phyloP scores from a whole-genome alignment of 2,113 vertebrate species.

The Eudyptes chrysolophus region DNA sequence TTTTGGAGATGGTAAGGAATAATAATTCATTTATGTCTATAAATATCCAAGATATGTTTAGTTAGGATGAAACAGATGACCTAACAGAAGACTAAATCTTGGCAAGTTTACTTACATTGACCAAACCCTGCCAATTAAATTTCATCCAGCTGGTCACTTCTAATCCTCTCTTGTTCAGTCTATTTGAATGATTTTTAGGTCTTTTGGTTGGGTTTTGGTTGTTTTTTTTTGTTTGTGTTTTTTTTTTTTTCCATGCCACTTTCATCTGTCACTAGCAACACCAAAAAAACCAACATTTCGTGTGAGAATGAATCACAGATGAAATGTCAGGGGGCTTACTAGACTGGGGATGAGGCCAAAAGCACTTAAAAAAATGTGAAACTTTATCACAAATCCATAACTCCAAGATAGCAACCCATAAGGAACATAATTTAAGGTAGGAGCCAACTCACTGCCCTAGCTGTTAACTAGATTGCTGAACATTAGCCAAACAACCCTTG shows the following conservation, averaged over 20 bases:
- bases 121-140: constrained; percentile 70
- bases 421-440: constrained; percentile 16
- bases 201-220: neutral
- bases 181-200: constrained; percentile 63
- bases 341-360: constrained; percentile 36
- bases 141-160: constrained; percentile 68
- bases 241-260: neutral
- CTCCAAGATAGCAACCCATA: constrained; percentile 8
- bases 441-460: neutral
- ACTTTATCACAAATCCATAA: constrained; percentile 21
- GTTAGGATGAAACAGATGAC: constrained; percentile 75
- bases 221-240: too few relatives aligned
- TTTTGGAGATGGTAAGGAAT: constrained; percentile 66
- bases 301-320: constrained; percentile 69
- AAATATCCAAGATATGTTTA: constrained; percentile 72
- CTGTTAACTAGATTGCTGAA: constrained; percentile 37
- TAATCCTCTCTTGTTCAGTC: constrained; percentile 65
- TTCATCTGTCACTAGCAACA: constrained; percentile 45
- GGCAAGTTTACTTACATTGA: constrained; percentile 66
- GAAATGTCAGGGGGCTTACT: constrained; percentile 49
- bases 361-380: constrained; percentile 51
- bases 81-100: constrained; percentile 76
- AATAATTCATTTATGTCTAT: constrained; percentile 73
- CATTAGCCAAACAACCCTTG: neutral
- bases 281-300: constrained; percentile 61